Conservation (phyloP, 2,888 invertebrate genomes). For the Polymixis lichenea region DNA sequence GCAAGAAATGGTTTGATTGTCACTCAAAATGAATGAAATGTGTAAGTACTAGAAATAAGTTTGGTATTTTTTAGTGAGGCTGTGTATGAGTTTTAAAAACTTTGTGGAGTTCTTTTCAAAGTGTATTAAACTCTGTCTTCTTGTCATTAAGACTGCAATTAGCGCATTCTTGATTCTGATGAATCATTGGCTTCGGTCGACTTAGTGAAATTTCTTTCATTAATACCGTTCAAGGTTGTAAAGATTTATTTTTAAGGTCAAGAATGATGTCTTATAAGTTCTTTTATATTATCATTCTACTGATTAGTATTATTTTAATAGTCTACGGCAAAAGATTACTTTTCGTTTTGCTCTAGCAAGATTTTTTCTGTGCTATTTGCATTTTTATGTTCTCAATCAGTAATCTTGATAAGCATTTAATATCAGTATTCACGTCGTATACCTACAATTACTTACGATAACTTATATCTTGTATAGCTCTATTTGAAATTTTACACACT, state of each 20-base stretch:
- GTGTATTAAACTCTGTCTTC: slow-evolving; percentile 40
- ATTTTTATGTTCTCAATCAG: slow-evolving; percentile 38
- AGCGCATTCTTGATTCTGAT: slow-evolving; percentile 61
- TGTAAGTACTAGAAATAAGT: slow-evolving; percentile 80
- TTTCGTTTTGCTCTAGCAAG: neutral
- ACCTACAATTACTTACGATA: slow-evolving; percentile 13
- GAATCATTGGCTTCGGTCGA: slow-evolving; percentile 68
- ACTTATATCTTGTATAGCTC: slow-evolving; percentile 3
- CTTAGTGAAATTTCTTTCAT: slow-evolving; percentile 72
- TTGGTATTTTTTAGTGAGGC: slow-evolving; percentile 38
- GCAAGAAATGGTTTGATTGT: slow-evolving; percentile 72
- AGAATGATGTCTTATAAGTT: slow-evolving; percentile 22
- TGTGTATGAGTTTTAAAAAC: slow-evolving; percentile 37
- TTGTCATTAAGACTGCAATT: slow-evolving; percentile 56
- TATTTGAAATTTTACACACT: neutral
- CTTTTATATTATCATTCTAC: neutral
- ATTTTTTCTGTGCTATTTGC: slow-evolving; percentile 1
- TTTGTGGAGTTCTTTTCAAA: neutral
- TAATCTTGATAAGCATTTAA: slow-evolving; percentile 42
- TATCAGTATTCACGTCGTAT: neutral
- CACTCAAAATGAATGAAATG: slow-evolving; percentile 83
- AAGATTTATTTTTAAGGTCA: slow-evolving; percentile 53
- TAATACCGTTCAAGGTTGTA: slow-evolving; percentile 64
- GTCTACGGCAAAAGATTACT: neutral
- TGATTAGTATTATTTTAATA: neutral